Evolutionary conservation across 2,113 vertebrate species (phyloP).

Genomic region (Oryzias javanicus): DNA sequence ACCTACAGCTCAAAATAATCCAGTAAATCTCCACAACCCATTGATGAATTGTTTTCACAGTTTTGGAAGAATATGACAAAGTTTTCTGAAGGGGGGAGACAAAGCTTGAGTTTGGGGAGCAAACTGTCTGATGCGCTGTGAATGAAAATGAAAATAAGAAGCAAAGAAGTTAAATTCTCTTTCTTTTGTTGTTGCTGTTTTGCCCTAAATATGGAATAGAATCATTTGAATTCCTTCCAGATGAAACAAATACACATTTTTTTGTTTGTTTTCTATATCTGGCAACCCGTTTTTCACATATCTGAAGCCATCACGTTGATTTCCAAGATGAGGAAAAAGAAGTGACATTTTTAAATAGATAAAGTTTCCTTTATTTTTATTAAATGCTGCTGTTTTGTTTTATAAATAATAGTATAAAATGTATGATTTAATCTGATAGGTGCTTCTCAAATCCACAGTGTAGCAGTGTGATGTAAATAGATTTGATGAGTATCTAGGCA

Average conservation of each 20-base stretch:
- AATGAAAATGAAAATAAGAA: neutral
- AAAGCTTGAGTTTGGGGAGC: no score
- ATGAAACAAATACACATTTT: no score
- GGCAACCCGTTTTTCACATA: slow-evolving; percentile 34
- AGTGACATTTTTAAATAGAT: no score
- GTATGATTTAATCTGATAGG: slow-evolving; percentile 52
- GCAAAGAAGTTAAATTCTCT: neutral
- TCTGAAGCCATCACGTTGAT: slow-evolving; percentile 27
- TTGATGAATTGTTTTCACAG: no score
- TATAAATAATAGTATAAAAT: slow-evolving; percentile 60
- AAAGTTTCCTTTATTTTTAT: slow-evolving; percentile 31
- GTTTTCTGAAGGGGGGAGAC: no score
- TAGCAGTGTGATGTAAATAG: slow-evolving; percentile 63
- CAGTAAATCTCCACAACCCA: no score
- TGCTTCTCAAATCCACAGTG: slow-evolving; percentile 44
- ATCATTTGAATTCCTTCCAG: no score
- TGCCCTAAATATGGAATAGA: neutral
- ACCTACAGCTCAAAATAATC: no score
- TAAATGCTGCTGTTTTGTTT: slow-evolving; percentile 50
- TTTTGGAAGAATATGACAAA: no score
- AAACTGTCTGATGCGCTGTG: no score
- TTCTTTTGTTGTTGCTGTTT: neutral
- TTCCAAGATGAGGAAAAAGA: neutral
- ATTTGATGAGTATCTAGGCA: slow-evolving; percentile 43
- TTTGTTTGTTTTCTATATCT: no score